These are phyloP conservation scores for Sorex araneus DNA, from an alignment of 2,113 vertebrate species.

Conservation along the genomic window DNA sequence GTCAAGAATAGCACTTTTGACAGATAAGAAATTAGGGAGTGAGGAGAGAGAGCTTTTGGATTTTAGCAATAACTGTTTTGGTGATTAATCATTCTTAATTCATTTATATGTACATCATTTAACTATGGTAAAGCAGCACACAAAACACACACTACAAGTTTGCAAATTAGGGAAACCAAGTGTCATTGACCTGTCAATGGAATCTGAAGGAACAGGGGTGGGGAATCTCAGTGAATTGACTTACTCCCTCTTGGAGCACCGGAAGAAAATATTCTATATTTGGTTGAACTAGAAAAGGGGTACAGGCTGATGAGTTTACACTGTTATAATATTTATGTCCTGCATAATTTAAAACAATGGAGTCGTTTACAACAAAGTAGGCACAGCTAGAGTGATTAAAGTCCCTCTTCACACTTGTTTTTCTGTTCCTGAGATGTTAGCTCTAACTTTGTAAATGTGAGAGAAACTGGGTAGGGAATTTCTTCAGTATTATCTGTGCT, in stretches of 20 bases:
- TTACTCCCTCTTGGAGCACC: background rate
- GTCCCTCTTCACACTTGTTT: conserved; percentile 15
- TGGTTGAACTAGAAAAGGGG: background rate
- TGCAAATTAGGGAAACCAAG: background rate
- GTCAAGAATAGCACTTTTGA: background rate
- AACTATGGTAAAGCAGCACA: background rate
- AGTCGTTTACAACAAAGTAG: conserved; percentile 12
- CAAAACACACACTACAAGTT: background rate
- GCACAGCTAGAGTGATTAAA: background rate
- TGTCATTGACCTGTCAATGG: background rate
- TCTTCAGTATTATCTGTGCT: conserved; percentile 14
- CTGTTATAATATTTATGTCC: background rate
- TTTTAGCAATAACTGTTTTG: background rate
- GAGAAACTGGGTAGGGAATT: conserved; percentile 1
- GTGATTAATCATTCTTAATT: background rate
- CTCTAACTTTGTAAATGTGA: background rate
- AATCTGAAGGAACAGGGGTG: background rate
- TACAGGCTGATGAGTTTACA: background rate
- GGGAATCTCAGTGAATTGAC: background rate
- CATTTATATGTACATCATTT: background rate
- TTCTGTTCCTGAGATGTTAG: conserved; percentile 5
- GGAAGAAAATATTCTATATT: background rate
- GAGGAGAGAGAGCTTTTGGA: background rate
- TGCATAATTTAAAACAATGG: conserved; percentile 14
- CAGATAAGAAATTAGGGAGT: background rate